Evolutionary conservation across 1,140 invertebrate genomes (phyloP), one percentile per base, ranked within the genome.

Genomic region (Amyelois transitella): DNA sequence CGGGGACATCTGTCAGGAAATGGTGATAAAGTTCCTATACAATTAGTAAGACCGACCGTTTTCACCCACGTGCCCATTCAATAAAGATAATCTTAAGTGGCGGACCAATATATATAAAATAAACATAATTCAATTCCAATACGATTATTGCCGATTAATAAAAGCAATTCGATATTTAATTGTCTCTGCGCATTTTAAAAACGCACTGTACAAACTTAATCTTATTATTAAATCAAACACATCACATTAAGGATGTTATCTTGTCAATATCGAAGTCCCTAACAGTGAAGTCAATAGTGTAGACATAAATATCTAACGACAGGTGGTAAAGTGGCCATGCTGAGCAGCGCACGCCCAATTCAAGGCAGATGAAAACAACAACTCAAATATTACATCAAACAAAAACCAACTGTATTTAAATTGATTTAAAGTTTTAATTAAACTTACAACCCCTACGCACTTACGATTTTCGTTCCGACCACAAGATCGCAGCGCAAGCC

Each of bases 191-290:
- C 69, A 69, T 57, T 60, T 38, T 54, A 74, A 77, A 78, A 76
- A 73, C 74, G 62, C 55, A 66, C 68, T 72, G 69, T 72, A 84
- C 81, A 77, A 81, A 83, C 76, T 77, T 78, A 88, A 86, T 88
- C 85, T 89, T 86, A 80, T 88, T 89, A 89, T 89, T 89, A 88
- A 89, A 89, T 89, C 88, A 88, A 88, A 88, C 88, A 89, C 86
- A 89, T 89, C 88, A 89, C 86, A 89, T 89, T 89, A 89, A 88
- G 86, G 88, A 86, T 88, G 88, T 89, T 89, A 89, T 88, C 88
- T 87, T 88, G 86, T 88, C 88, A 89, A 89, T 89, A 89, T 89
- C 86, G 77, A 88, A 88, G 86, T 86, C 84, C 80, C 84, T 86
- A 84, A 86, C 83, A 83, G 80, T 84, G 85, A 81, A 83, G 81